Percentiles rank a stretch among this genome's conserved stretches.
Conservation (phyloP, 2,888 invertebrate species). For the Hermodice carunculata region DNA sequence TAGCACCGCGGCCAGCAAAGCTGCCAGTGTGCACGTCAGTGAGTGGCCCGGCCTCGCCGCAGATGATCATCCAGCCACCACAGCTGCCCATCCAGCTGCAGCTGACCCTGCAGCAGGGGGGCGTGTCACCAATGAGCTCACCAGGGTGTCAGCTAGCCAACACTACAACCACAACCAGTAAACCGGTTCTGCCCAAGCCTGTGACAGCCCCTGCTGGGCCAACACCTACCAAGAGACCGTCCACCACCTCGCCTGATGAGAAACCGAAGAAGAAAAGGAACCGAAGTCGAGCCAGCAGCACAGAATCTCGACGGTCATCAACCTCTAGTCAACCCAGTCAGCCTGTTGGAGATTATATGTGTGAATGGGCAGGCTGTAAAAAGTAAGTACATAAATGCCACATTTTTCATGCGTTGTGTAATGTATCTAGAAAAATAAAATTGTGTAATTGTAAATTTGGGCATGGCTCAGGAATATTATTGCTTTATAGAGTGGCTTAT, state of each 20-base stretch:
- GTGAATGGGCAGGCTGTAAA: conserved; percentile 94
- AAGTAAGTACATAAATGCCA: too few species aligned
- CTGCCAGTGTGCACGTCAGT: not conserved
- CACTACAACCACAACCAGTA: not conserved
- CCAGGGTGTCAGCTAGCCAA: too few species aligned
- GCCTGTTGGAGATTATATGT: conserved; percentile 72
- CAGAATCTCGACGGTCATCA: conserved; percentile 2
- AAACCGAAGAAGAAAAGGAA: conserved; percentile 42
- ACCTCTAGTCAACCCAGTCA: not conserved
- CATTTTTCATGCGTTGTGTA: too few species aligned
- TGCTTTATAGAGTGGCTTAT: too few species aligned
- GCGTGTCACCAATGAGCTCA: too few species aligned
- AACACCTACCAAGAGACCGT: not conserved
- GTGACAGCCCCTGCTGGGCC: not conserved
- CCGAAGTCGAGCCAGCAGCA: conserved; percentile 40
- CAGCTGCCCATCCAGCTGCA: conserved; percentile 4
- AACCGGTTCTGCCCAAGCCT: not conserved
- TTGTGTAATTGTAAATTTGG: too few species aligned
- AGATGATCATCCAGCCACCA: not conserved
- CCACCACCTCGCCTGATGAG: conserved; percentile 2
- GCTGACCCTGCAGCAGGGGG: not conserved
- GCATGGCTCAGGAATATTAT: too few species aligned
- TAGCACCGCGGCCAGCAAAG: too few species aligned
- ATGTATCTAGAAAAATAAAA: too few species aligned
- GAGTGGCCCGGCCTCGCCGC: not conserved